Percentiles rank a stretch among this genome's conserved stretches.
phyloP scores from a whole-genome alignment of 2,797 vertebrate species.

The Antrozous pallidus region DNA sequence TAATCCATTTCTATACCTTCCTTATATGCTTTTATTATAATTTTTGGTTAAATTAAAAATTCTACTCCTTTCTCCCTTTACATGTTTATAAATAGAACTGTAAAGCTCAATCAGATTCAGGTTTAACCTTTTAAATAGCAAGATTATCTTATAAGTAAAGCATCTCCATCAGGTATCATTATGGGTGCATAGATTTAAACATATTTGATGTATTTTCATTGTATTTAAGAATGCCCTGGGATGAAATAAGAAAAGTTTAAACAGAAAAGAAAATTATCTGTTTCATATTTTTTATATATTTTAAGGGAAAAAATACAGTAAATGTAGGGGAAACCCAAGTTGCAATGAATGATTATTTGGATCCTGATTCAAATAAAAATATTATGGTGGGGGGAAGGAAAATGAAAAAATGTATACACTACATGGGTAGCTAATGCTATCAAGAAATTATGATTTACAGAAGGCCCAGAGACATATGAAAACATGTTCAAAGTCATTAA shows the following conservation, averaged over 20 bases:
- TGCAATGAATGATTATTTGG: neutral
- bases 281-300: neutral
- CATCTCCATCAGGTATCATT: neutral
- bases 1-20: neutral
- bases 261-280: neutral
- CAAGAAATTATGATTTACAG: neutral
- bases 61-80: neutral
- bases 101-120: neutral
- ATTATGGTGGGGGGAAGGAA: neutral
- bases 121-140: neutral
- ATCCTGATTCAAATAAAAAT: neutral
- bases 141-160: neutral
- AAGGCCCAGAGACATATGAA: too few species aligned
- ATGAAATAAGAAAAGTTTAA: neutral
- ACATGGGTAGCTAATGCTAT: neutral
- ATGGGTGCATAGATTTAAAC: neutral
- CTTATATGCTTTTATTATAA: neutral
- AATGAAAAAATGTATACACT: neutral
- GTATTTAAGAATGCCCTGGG: neutral
- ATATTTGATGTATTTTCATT: neutral
- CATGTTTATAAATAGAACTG: neutral
- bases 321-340: neutral
- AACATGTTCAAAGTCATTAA: too few species aligned
- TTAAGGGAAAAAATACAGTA: neutral
- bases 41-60: conserved; percentile 13